phyloP scores from a whole-genome alignment of 2,888 invertebrate genomes.

The Mongoloraphidia duomilia region DNA sequence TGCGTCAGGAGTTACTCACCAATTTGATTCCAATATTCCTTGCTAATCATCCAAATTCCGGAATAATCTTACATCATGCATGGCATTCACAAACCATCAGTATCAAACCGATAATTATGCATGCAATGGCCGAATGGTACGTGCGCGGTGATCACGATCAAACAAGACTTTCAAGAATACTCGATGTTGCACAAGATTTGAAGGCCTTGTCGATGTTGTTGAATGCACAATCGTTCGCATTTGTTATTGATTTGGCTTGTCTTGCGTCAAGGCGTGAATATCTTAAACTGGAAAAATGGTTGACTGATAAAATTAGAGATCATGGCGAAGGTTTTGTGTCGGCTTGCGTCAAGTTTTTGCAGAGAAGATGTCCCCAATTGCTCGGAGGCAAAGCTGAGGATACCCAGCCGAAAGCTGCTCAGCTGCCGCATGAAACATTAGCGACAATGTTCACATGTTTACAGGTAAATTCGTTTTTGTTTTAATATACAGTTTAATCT shows the following conservation, averaged over 20 bases:
- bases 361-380: conserved; percentile 80
- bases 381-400: conserved; percentile 62
- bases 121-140: conserved; percentile 97
- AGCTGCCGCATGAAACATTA: conserved; percentile 80
- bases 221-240: conserved; percentile 84
- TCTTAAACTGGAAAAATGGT: conserved; percentile 95
- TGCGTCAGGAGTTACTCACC: conserved; percentile 76
- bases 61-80: conserved; percentile 88
- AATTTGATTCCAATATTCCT: conserved; percentile 86
- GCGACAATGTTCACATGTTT: conserved; percentile 79
- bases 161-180: conserved; percentile 78
- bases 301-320: conserved; percentile 91
- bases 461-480: conserved; percentile 37
- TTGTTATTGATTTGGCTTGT: conserved; percentile 95
- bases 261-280: conserved; percentile 93
- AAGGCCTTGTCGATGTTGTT: conserved; percentile 83
- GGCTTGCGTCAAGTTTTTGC: conserved; percentile 75
- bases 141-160: conserved; percentile 85
- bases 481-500: neutral
- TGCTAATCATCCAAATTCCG: conserved; percentile 91
- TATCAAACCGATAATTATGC: conserved; percentile 77
- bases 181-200: conserved; percentile 92
- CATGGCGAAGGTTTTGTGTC: conserved; percentile 84
- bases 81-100: conserved; percentile 72
- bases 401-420: conserved; percentile 67